Conservation (phyloP, 2,888 invertebrate species). For the Reticulitermes lucifugus region DNA sequence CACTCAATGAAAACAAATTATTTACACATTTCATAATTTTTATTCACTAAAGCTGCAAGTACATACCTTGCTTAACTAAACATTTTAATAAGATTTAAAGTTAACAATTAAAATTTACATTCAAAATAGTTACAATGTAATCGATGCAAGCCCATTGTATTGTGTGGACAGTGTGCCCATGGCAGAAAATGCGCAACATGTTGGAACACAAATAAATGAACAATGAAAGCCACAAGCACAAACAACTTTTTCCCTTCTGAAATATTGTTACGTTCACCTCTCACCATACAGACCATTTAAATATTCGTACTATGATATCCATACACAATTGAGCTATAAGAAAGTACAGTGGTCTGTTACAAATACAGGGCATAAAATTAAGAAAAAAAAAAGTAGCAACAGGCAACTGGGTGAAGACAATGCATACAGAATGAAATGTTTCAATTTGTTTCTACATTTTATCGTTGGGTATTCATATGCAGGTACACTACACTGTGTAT, state of each 20-base stretch:
- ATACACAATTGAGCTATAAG: conserved; percentile 5
- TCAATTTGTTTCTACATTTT: neutral
- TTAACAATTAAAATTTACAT: conserved; percentile 41
- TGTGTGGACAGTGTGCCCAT: conserved; percentile 8
- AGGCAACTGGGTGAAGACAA: neutral
- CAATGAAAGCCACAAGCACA: conserved; percentile 36
- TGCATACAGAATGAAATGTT: neutral
- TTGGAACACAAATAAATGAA: conserved; percentile 27
- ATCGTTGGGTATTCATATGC: neutral
- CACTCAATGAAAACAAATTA: neutral
- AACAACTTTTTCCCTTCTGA: neutral
- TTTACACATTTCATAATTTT: neutral
- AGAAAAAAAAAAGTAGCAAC: neutral
- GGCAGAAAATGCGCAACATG: conserved; percentile 27
- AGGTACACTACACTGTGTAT: neutral
- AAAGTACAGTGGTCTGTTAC: neutral
- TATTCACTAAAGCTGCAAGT: conserved; percentile 39
- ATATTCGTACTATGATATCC: neutral
- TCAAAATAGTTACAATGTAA: conserved; percentile 36
- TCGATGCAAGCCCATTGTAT: conserved; percentile 8
- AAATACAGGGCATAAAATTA: neutral
- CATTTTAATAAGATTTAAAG: conserved; percentile 36
- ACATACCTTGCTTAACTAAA: conserved; percentile 38
- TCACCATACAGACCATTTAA: neutral
- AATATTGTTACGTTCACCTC: neutral